Base-by-base conservation (phyloP, 1,140 invertebrate species). In the Drosophila mojavensis region DNA sequence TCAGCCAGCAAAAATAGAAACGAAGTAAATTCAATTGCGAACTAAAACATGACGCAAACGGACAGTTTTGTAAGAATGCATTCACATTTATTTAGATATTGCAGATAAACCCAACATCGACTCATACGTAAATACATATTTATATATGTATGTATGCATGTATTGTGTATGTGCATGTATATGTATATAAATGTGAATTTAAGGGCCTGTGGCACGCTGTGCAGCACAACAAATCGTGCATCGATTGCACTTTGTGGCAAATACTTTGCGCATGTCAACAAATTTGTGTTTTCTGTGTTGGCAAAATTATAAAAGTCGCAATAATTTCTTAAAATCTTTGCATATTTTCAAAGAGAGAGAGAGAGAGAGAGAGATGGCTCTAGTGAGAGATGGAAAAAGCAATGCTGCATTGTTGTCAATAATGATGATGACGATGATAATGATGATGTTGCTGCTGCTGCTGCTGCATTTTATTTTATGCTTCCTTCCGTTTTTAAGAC, bases 401-500 rank as follows among this genome's bases (percentile, higher is more conserved):
- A 17, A 54, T 55, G 43, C 36, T 71, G 73, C 48, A 71, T 75
- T 69, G 48, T 55, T 64, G 59, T 24, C 63, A 26, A 39, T 50
- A 28, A 41, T 59, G 56, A 7, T 65, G 67, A 58, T 59, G 53
- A 61, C 54, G 28, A 13, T 72, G 61, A 24, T 53, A 60, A 20
- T 60, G 54, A 20, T 60, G 59, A 2, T 58, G 67, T 10, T 71
- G 74, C 39, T 75, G 54, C 7, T 67, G 62, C 47, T 70, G 73
- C 63, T 81, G 51, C 51, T 89, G 83, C 78, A 88, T 88, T 88
- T 88, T 89, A 89, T 88, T 84, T 88, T 78, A 84, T 84, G 85
- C 78, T 84, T 88, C 83, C 84, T 86, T 88, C 84, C 80, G 84
- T 66, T 69, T 73, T 69, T 54, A 69, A 79, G 73, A 73, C 72